Evolutionary conservation across 2,113 vertebrate species (phyloP), one percentile per base, ranked within the genome.

Genomic region (Brachionichthys hirsutus): DNA sequence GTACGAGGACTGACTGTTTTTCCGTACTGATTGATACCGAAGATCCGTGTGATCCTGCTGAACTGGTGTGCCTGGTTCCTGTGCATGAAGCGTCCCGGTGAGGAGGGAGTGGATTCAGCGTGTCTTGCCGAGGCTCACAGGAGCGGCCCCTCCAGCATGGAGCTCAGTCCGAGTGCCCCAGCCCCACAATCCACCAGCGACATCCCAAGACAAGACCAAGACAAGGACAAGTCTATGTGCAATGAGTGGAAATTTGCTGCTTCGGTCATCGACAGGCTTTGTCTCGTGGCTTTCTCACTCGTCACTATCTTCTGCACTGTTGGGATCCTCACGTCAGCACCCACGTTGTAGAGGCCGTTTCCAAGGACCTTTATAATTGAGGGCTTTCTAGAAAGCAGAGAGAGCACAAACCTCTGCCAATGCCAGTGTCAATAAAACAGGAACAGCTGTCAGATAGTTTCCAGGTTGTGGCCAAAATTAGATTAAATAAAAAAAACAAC

Each of bases 11-110:
- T 38, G 36, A 38, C 36, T 38, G n/a, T n/a, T 10, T 6, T 38
- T 38, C 12, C 8, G 8, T 38, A 12, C 12, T 38, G 36, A 38
- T 3, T 20, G 40, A 61, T 54, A 70, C 75, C 10, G 16, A 70
- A 99, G 97, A 96, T 93, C 13, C 93, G 96, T 55, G 87, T 96
- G 16, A 87, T 98, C 79, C 93, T 99, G 3, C 88, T 99, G 78
- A 94, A 98, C 78, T 99, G 95, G 95, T 98, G 95, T 1, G 96
- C 97, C 1, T 97, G 95, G 96, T 98, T 99, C 73, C 91, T 98
- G 82, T 89, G 94, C 34, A 98, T 99, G 96, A 99, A 96, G 70
- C 90, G 93, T 13, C 95, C 95, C 0, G 95, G 95, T 0, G 95
- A 97, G 81, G 93, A 93, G 1, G 92, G 89, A 34, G 94, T 95